These are phyloP conservation scores for Lasioglossum leucozonium DNA, from an alignment of 2,888 invertebrate species.

Conservation along the genomic window DNA sequence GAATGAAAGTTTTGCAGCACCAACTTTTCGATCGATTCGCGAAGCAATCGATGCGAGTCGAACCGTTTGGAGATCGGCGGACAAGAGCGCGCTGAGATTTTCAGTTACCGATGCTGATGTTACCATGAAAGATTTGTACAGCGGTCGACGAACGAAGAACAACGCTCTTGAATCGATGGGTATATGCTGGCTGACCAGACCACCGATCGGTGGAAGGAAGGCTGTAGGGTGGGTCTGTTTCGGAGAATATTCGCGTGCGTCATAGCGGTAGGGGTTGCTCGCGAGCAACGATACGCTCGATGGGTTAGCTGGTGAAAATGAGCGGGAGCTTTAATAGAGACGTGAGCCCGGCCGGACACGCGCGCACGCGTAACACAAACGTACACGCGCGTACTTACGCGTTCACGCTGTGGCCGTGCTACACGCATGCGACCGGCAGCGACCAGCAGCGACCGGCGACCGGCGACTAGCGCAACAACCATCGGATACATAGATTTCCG, in stretches of 20 bases:
- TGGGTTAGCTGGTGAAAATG: conserved; percentile 62
- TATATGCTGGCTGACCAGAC: neutral
- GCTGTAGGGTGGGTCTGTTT: neutral
- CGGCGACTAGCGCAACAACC: neutral
- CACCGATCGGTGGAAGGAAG: neutral
- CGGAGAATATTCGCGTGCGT: conserved; percentile 39
- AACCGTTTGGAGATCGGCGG: too few species aligned
- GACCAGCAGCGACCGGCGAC: neutral
- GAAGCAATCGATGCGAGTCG: neutral
- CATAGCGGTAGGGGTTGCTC: neutral
- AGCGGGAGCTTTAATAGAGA: conserved; percentile 76
- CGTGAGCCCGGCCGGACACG: conserved; percentile 29
- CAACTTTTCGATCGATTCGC: neutral
- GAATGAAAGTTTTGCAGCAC: neutral
- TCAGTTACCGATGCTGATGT: too few species aligned
- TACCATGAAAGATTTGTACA: too few species aligned
- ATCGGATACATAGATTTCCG: conserved; percentile 37
- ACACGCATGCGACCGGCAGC: neutral
- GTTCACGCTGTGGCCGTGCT: too few species aligned
- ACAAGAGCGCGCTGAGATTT: too few species aligned
- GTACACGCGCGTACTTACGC: too few species aligned
- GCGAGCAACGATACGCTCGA: conserved; percentile 47
- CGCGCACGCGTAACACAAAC: conserved; percentile 22
- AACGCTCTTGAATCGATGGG: neutral
- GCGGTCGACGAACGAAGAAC: too few species aligned